Conservation (phyloP, 2,113 vertebrate species). For the Copsychus sechellarum region DNA sequence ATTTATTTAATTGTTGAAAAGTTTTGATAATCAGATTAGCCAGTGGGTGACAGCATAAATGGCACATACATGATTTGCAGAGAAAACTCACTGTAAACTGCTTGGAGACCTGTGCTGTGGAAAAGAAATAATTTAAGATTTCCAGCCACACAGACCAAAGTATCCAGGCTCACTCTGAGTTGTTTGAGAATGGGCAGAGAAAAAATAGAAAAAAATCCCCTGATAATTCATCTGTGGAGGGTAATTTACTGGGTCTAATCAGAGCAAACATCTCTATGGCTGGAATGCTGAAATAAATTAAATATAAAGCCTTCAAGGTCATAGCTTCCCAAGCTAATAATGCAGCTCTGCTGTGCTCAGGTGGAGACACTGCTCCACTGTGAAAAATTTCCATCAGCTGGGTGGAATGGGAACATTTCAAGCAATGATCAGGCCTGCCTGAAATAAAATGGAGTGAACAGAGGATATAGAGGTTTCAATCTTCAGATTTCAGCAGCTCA, state of each 20-base stretch:
- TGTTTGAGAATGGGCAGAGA: background rate
- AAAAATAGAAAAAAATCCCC: conserved; percentile 7
- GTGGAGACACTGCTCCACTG: background rate
- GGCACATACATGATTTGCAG: background rate
- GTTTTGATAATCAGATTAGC: background rate
- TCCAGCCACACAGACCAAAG: background rate
- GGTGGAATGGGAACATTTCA: conserved; percentile 5
- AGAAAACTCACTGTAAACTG: background rate
- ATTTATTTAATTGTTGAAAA: background rate
- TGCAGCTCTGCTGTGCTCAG: background rate
- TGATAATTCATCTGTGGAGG: conserved; percentile 23
- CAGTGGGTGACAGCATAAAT: background rate
- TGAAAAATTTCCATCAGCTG: conserved; percentile 25
- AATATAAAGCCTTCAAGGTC: conserved; percentile 56
- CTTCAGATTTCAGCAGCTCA: background rate
- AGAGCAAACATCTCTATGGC: conserved; percentile 55
- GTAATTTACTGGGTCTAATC: conserved; percentile 53
- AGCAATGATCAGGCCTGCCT: background rate
- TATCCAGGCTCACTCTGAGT: background rate
- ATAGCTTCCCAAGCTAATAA: conserved; percentile 50
- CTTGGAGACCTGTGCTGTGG: background rate
- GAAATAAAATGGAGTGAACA: conserved; percentile 27
- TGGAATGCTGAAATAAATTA: conserved; percentile 55
- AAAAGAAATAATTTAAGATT: background rate
- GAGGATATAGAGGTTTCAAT: background rate